Evolutionary conservation across 2,888 invertebrate genomes (phyloP).

Genomic region (Drosophila mimetica): DNA sequence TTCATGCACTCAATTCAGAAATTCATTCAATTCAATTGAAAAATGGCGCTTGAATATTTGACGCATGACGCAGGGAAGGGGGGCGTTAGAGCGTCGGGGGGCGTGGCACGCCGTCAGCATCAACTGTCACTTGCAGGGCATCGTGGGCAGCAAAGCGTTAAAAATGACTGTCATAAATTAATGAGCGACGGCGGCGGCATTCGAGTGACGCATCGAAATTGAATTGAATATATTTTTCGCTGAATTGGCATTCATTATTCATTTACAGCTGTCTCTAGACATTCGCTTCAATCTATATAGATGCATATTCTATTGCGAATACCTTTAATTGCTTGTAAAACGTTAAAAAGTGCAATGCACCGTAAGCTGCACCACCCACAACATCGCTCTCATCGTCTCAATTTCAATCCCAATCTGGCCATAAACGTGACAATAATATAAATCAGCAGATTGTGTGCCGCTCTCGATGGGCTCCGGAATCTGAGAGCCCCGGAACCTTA

Average conservation of each 20-base stretch:
- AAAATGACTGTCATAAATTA: conserved; percentile 82
- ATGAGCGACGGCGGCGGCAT: conserved; percentile 62
- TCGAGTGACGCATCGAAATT: conserved; percentile 70
- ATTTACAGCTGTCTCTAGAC: conserved; percentile 67
- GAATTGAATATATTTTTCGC: conserved; percentile 74
- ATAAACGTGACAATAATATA: conserved; percentile 82
- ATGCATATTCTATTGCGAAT: not conserved
- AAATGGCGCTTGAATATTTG: conserved; percentile 71
- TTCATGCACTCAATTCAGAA: conserved; percentile 67
- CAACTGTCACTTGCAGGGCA: conserved; percentile 64
- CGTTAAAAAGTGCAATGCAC: conserved; percentile 55
- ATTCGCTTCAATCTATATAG: not conserved
- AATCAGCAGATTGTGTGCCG: conserved; percentile 74
- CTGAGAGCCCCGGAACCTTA: conserved; percentile 18
- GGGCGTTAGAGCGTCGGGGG: conserved; percentile 6
- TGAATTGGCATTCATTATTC: conserved; percentile 81
- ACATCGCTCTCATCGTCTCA: conserved; percentile 24
- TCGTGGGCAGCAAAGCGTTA: conserved; percentile 72
- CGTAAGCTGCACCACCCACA: conserved; percentile 27
- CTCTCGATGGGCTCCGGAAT: conserved; percentile 8
- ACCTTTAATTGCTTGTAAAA: conserved; percentile 56
- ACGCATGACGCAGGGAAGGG: conserved; percentile 52
- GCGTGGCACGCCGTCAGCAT: conserved; percentile 35
- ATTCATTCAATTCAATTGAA: conserved; percentile 77
- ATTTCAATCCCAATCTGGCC: conserved; percentile 68